Evolutionary conservation across 2,113 vertebrate genomes (phyloP).

Genomic region (Limnothrissa miodon): DNA sequence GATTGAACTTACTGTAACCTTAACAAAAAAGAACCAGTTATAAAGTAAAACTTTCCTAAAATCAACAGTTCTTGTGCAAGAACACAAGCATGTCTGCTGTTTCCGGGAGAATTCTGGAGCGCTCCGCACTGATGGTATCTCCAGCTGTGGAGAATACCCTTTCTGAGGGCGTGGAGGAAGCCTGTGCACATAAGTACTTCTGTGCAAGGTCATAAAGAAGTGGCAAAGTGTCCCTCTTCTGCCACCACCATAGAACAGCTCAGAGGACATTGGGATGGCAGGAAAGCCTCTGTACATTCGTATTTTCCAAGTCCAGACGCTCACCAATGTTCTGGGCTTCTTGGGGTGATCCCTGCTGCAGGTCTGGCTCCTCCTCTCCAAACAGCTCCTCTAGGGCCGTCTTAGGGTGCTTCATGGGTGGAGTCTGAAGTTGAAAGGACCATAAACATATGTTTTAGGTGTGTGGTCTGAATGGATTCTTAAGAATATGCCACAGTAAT

Average conservation of each 20-base stretch:
- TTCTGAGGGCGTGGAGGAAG: slow-evolving; percentile 19
- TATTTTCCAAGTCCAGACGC: neutral
- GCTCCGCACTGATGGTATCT: slow-evolving; percentile 22
- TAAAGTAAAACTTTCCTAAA: too few species aligned
- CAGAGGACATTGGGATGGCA: neutral
- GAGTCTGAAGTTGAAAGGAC: neutral
- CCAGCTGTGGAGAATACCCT: slow-evolving; percentile 30
- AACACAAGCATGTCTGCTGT: neutral
- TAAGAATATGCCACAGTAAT: neutral
- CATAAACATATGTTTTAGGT: neutral
- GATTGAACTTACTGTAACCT: too few species aligned
- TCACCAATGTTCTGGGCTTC: neutral
- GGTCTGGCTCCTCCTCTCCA: slow-evolving; percentile 3
- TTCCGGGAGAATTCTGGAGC: slow-evolving; percentile 26
- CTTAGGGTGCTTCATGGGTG: neutral
- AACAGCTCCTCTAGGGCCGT: slow-evolving; percentile 22
- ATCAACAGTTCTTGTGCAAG: neutral
- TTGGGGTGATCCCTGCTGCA: neutral
- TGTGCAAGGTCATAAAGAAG: slow-evolving; percentile 21
- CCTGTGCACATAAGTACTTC: slow-evolving; percentile 17
- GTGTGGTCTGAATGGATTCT: neutral
- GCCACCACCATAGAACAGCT: slow-evolving; percentile 22
- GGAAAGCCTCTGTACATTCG: slow-evolving; percentile 15
- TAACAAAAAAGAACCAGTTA: too few species aligned
- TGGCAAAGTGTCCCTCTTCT: neutral